These are phyloP conservation scores for Chloebia gouldiae DNA, from an alignment of 2,113 vertebrate genomes.

Conservation along the genomic window DNA sequence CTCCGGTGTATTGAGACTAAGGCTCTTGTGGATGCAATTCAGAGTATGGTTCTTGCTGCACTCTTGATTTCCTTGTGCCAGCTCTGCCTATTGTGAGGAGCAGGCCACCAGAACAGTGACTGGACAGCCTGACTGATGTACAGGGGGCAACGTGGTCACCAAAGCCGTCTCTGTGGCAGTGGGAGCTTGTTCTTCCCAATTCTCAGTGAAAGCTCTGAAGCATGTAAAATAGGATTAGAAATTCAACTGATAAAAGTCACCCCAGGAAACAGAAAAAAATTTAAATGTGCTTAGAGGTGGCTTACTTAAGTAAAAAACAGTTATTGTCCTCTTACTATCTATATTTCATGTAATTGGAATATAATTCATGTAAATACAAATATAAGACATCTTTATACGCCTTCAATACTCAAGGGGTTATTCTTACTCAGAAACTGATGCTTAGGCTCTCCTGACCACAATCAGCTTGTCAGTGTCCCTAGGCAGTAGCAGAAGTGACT, in stretches of 20 bases:
- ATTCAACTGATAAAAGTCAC: neutral
- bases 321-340: neutral
- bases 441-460: neutral
- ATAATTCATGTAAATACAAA: neutral
- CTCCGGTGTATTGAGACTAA: neutral
- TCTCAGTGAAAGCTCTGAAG: neutral
- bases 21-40: neutral
- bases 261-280: neutral
- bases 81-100: neutral
- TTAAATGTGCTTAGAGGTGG: neutral
- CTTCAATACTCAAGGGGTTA: neutral
- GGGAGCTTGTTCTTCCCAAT: accelerated
- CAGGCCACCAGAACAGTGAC: neutral
- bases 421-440: neutral
- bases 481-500: neutral
- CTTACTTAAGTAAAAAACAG: neutral
- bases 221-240: neutral
- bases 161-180: neutral
- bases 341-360: neutral
- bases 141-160: neutral
- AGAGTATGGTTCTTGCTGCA: neutral
- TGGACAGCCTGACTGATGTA: neutral
- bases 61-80: neutral
- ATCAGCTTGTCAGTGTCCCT: neutral
- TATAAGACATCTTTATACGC: neutral